phyloP scores from a whole-genome alignment of 2,113 vertebrate genomes.

The Cyphomyrus plagiostoma region DNA sequence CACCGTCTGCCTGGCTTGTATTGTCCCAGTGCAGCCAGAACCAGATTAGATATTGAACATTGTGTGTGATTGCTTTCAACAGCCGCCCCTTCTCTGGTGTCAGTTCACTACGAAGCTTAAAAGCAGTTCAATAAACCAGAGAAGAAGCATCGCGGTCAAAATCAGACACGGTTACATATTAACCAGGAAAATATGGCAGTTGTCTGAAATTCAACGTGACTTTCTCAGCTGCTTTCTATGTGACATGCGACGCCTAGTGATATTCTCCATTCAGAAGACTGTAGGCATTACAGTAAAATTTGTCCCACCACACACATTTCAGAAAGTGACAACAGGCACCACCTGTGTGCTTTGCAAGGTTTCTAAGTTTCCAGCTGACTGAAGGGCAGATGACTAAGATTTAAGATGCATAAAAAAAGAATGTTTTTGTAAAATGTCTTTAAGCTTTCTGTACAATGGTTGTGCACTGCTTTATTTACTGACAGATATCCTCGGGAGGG shows the following conservation, averaged over 20 bases:
- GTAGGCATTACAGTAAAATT: not conserved
- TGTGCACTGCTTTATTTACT: not conserved
- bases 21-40: not conserved
- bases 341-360: not conserved
- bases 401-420: not conserved
- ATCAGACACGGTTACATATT: not conserved
- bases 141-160: not conserved
- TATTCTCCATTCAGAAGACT: not conserved
- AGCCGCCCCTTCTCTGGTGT: not conserved
- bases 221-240: not conserved
- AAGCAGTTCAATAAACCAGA: not conserved
- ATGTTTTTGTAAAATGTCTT: not conserved
- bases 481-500: not conserved
- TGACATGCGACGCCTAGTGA: not conserved
- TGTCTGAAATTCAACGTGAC: not conserved
- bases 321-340: not conserved
- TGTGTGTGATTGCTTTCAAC: not conserved
- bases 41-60: not conserved
- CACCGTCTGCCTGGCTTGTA: not conserved
- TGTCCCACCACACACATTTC: not conserved
- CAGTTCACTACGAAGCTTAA: not conserved
- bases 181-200: not conserved
- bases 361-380: not conserved
- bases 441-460: not conserved
- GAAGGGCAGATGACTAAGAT: not conserved